These are phyloP conservation scores for Balanococcus diminutus DNA, from an alignment of 2,888 invertebrate genomes.

Conservation along the genomic window DNA sequence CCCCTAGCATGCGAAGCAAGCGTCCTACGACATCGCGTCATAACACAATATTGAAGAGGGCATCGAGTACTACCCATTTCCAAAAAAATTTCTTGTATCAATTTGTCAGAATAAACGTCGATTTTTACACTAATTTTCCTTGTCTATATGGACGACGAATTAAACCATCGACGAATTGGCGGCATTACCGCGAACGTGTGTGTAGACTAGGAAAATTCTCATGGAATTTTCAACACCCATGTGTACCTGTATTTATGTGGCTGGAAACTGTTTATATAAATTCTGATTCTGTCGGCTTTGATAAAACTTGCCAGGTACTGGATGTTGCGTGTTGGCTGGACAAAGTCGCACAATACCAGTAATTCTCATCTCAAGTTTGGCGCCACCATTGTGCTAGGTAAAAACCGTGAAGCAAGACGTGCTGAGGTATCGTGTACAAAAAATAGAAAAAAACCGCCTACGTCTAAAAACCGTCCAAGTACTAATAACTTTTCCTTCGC, in stretches of 20 bases:
- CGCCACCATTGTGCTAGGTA: slow-evolving; percentile 52
- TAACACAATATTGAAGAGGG: no score
- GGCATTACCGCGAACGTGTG: not conserved
- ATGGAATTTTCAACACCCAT: not conserved
- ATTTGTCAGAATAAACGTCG: no score
- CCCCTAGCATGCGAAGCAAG: no score
- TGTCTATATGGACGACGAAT: not conserved
- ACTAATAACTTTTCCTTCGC: slow-evolving; percentile 52
- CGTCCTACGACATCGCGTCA: no score
- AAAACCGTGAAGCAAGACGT: slow-evolving; percentile 54
- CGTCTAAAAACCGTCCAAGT: slow-evolving; percentile 44
- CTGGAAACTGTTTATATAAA: not conserved
- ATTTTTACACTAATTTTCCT: no score
- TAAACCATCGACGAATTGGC: not conserved
- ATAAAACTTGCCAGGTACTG: not conserved
- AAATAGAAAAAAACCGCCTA: slow-evolving; percentile 45
- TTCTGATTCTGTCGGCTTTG: not conserved
- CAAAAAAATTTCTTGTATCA: no score
- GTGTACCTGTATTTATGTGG: not conserved
- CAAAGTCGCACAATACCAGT: slow-evolving; percentile 53
- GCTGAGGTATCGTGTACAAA: slow-evolving; percentile 18
- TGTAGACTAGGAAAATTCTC: not conserved
- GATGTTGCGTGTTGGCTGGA: slow-evolving; percentile 17
- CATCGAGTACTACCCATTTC: no score
- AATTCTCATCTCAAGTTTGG: slow-evolving; percentile 52